Percentiles rank a stretch among this genome's conserved stretches.
Evolutionary conservation across 2,888 invertebrate genomes (phyloP).

Genomic region (Augiades crinisus): DNA sequence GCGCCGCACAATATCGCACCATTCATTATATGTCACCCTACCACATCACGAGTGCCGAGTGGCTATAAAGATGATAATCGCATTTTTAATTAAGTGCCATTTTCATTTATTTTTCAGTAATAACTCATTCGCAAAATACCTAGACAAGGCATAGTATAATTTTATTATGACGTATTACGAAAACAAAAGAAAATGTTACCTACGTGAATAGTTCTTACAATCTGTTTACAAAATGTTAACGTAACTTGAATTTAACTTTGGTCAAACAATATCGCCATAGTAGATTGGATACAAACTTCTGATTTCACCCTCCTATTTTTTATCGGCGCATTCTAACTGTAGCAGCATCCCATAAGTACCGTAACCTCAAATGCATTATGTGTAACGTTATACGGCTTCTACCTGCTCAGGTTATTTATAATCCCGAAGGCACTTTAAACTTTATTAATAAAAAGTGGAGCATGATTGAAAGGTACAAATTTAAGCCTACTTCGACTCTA

Average conservation of each 20-base stretch:
- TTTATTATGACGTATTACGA: too few relatives aligned
- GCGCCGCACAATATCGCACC: constrained; percentile 28
- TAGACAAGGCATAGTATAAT: too few relatives aligned
- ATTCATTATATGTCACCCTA: constrained; percentile 15
- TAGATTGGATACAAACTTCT: constrained; percentile 35
- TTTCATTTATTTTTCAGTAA: neutral
- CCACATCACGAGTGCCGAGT: neutral
- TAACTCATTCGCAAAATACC: too few relatives aligned
- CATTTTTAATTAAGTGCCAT: neutral
- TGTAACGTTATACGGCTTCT: constrained; percentile 20
- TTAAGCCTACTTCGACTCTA: too few relatives aligned
- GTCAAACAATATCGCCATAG: neutral
- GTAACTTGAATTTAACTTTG: too few relatives aligned
- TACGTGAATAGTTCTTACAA: too few relatives aligned
- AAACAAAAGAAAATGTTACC: too few relatives aligned
- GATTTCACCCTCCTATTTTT: constrained; percentile 68
- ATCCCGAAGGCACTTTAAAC: neutral
- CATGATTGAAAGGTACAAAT: too few relatives aligned
- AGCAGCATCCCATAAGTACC: constrained; percentile 49
- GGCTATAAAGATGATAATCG: neutral
- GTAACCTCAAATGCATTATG: constrained; percentile 39
- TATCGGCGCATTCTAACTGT: constrained; percentile 67
- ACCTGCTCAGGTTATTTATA: constrained; percentile 16
- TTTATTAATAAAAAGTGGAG: constrained; percentile 1
- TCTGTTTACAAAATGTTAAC: too few relatives aligned